A percentile compares a stretch with the other conserved stretches of the same genome.
These are phyloP conservation scores for Oxygymnocypris stewartii DNA, from an alignment of 2,113 vertebrate genomes.

Conservation along the genomic window DNA sequence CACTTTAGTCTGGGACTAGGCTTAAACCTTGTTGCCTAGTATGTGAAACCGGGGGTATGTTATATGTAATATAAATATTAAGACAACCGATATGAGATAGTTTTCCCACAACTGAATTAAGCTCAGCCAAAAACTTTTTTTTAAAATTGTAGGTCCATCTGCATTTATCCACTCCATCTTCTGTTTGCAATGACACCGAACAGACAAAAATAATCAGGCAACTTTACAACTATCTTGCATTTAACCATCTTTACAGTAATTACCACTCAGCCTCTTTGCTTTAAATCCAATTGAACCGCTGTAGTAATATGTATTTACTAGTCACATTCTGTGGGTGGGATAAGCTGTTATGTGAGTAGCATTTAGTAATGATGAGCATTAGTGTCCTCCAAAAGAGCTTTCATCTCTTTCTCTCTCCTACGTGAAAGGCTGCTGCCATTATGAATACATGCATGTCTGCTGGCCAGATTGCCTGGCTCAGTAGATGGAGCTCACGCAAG, in stretches of 20 bases:
- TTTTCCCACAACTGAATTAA: background rate
- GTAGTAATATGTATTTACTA: conserved; percentile 91
- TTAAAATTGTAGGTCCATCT: background rate
- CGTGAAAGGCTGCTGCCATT: conserved; percentile 65
- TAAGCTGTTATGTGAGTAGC: conserved; percentile 76
- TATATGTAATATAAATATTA: background rate
- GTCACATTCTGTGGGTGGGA: conserved; percentile 73
- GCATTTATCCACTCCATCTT: conserved; percentile 34
- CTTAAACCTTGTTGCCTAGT: no score
- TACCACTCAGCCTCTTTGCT: conserved; percentile 85
- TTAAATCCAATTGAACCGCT: conserved; percentile 84
- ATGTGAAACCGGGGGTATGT: no score
- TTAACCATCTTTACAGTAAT: conserved; percentile 92
- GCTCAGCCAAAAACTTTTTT: background rate
- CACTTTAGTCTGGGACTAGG: no score
- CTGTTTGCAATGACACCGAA: background rate
- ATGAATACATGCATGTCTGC: conserved; percentile 91
- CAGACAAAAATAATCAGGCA: conserved; percentile 64
- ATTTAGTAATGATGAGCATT: conserved; percentile 80
- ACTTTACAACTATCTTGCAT: conserved; percentile 74
- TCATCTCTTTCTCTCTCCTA: conserved; percentile 47
- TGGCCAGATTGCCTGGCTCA: conserved; percentile 94
- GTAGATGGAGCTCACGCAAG: conserved; percentile 86
- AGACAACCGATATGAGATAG: background rate
- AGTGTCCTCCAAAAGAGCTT: conserved; percentile 79